These are phyloP conservation scores for Albula goreensis DNA, from an alignment of 2,113 vertebrate genomes.

Conservation along the genomic window DNA sequence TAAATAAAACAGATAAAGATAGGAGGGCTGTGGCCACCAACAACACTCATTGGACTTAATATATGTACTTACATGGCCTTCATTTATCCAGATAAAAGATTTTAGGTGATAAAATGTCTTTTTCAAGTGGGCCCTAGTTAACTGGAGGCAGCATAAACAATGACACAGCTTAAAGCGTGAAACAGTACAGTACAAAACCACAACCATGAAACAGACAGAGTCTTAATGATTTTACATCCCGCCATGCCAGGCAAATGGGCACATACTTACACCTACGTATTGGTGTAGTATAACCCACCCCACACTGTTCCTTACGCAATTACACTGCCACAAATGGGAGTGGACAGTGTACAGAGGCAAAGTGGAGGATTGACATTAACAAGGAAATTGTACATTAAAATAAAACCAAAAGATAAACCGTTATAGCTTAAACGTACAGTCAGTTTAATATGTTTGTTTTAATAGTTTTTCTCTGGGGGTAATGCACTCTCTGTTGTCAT, in stretches of 20 bases:
- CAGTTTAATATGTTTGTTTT: neutral
- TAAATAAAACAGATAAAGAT: neutral
- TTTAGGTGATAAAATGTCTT: too few relatives aligned
- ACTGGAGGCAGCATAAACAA: too few relatives aligned
- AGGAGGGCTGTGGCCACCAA: neutral
- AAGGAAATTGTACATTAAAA: too few relatives aligned
- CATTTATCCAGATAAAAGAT: too few relatives aligned
- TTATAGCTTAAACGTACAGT: neutral
- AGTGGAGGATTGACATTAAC: neutral
- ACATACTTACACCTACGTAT: too few relatives aligned
- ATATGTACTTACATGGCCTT: neutral
- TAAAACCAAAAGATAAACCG: neutral
- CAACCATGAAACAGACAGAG: too few relatives aligned
- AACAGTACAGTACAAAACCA: too few relatives aligned
- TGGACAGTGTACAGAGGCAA: neutral
- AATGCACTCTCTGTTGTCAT: neutral
- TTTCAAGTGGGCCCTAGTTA: too few relatives aligned
- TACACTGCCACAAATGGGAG: neutral
- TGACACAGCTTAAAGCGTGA: too few relatives aligned
- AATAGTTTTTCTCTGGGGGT: neutral
- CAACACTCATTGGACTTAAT: neutral
- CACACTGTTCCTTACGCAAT: neutral
- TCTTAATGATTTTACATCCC: too few relatives aligned
- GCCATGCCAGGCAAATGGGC: too few relatives aligned
- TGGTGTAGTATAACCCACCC: too few relatives aligned